phyloP scores from a whole-genome alignment of 2,888 invertebrate species.

The Elgonia sp. region DNA sequence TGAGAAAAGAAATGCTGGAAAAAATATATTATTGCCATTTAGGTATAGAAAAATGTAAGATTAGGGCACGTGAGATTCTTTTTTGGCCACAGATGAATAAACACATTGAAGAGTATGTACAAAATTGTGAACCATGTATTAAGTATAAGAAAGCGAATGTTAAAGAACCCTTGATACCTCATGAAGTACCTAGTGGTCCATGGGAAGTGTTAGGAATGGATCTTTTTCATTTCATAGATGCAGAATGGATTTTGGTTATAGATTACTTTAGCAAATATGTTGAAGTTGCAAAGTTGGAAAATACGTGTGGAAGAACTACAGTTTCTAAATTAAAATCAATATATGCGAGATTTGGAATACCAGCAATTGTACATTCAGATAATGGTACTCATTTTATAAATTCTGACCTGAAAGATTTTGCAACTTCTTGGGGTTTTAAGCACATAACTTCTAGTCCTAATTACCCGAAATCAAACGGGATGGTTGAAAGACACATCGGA shows the following conservation, averaged over 20 bases:
- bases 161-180: constrained; percentile 27
- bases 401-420: neutral
- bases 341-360: constrained; percentile 76
- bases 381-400: constrained; percentile 50
- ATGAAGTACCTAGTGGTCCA: constrained; percentile 59
- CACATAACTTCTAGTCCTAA: constrained; percentile 42
- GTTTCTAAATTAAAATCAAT: constrained; percentile 69
- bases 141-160: constrained; percentile 11
- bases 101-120: constrained; percentile 73
- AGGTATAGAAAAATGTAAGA: constrained; percentile 75
- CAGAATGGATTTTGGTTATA: constrained; percentile 50
- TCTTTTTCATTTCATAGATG: constrained; percentile 55
- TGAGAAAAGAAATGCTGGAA: neutral
- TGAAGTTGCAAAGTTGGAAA: constrained; percentile 50
- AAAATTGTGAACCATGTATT: constrained; percentile 68
- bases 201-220: constrained; percentile 69
- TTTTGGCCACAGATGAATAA: constrained; percentile 78
- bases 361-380: constrained; percentile 68
- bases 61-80: constrained; percentile 73
- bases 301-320: constrained; percentile 14
- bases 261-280: constrained; percentile 73
- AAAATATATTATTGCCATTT: neutral
- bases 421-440: constrained; percentile 43
- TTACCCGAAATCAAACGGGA: constrained; percentile 21
- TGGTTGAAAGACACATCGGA: constrained; percentile 17